Conservation (phyloP, 1,140 invertebrate species). For the Plectus sambesii region DNA sequence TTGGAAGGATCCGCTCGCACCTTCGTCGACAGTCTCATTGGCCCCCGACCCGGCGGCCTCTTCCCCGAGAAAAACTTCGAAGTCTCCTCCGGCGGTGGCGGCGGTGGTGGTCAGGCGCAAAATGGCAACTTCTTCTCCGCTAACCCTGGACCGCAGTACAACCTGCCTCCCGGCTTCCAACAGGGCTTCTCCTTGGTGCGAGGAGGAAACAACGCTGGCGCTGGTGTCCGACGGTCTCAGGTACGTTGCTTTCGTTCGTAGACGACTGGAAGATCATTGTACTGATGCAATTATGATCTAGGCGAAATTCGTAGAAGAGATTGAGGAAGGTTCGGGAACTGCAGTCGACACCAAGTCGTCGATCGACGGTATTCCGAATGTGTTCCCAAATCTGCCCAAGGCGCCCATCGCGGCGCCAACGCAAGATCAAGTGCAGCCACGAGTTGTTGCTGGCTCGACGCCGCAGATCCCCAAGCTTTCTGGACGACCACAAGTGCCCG, state of each 20-base stretch:
- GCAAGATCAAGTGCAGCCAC: constrained; percentile 5
- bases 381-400: constrained; percentile 35
- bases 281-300: constrained; percentile 16
- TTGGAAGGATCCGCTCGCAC: constrained; percentile 44
- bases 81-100: constrained; percentile 20
- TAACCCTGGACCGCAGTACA: too few relatives aligned
- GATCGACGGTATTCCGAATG: constrained; percentile 40
- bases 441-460: neutral
- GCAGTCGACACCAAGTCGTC: constrained; percentile 26
- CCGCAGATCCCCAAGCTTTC: constrained; percentile 11
- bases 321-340: constrained; percentile 23
- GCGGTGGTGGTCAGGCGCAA: constrained; percentile 1
- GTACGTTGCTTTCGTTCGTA: constrained; percentile 25
- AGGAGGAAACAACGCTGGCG: too few relatives aligned
- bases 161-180: constrained; percentile 41
- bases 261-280: constrained; percentile 22
- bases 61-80: constrained; percentile 45
- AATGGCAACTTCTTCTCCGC: too few relatives aligned
- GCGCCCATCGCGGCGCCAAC: constrained; percentile 12
- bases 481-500: constrained; percentile 36
- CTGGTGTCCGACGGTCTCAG: constrained; percentile 30
- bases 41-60: constrained; percentile 39
- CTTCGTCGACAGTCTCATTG: constrained; percentile 39
- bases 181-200: constrained; percentile 44
- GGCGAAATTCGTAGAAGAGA: constrained; percentile 16